Percentiles rank a stretch among this genome's conserved stretches.
These are phyloP conservation scores for Rhopilema esculentum DNA, from an alignment of 30 jellyfish, hydroid and myxozoan species.

Conservation along the genomic window DNA sequence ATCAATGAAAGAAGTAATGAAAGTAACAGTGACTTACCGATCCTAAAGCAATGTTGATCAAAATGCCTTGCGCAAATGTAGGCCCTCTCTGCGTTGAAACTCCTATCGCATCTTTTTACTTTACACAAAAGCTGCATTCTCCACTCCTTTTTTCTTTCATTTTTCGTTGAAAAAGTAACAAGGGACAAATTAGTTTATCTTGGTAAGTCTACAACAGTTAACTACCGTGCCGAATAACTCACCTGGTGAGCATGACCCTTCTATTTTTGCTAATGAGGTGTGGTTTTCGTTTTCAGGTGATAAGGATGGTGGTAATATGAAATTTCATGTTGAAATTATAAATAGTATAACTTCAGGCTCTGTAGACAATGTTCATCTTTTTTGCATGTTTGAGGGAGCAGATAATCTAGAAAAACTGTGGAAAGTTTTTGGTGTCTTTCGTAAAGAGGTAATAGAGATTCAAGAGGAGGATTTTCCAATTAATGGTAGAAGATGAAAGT, in stretches of 20 bases:
- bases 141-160: too few relatives aligned
- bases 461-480: conserved; percentile 47
- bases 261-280: conserved; percentile 25
- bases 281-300: conserved; percentile 56
- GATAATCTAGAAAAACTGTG: conserved; percentile 53
- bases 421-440: conserved; percentile 10
- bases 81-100: too few relatives aligned
- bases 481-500: conserved; percentile 17
- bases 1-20: too few relatives aligned
- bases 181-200: too few relatives aligned
- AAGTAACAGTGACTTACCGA: too few relatives aligned
- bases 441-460: conserved; percentile 7
- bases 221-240: conserved; percentile 3
- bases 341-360: conserved; percentile 62
- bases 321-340: conserved; percentile 49
- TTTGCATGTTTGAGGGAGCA: conserved; percentile 60
- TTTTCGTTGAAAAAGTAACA: too few relatives aligned
- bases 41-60: too few relatives aligned
- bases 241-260: conserved; percentile 49
- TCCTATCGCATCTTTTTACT: too few relatives aligned
- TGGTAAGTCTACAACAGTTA: too few relatives aligned
- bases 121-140: too few relatives aligned
- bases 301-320: conserved; percentile 55
- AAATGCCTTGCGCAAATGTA: too few relatives aligned
- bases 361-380: conserved; percentile 34